A percentile compares a stretch with the other conserved stretches of the same genome.
Evolutionary conservation across 2,888 invertebrate species (phyloP).

Genomic region (Cheilosia variabilis): DNA sequence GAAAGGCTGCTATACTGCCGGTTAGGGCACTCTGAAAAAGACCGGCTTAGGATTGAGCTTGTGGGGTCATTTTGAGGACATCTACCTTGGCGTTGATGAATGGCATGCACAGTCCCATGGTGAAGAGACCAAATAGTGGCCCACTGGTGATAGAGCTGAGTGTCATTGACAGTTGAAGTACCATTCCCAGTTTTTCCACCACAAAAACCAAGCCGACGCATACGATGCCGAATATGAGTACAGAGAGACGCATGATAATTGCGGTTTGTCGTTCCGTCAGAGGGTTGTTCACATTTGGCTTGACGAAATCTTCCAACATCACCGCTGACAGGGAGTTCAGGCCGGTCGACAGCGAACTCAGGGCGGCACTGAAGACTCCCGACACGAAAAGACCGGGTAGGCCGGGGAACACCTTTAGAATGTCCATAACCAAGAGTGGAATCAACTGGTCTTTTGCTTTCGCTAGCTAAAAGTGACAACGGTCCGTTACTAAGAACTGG

Average conservation of each 20-base stretch:
- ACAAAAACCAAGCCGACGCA: constrained; percentile 88
- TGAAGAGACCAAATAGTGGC: constrained; percentile 88
- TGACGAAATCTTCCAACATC: constrained; percentile 90
- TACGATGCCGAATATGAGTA: constrained; percentile 87
- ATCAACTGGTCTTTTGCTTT: constrained; percentile 91
- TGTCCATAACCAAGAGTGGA: constrained; percentile 94
- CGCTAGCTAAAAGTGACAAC: constrained; percentile 85
- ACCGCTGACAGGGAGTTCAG: constrained; percentile 92
- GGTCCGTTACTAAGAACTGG: not conserved
- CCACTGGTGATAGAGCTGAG: constrained; percentile 88
- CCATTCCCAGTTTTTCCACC: constrained; percentile 89
- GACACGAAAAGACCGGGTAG: constrained; percentile 94
- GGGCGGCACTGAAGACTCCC: constrained; percentile 94
- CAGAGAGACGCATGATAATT: constrained; percentile 88
- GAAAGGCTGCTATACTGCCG: constrained; percentile 87
- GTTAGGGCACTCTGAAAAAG: constrained; percentile 87
- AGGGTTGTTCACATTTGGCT: constrained; percentile 86
- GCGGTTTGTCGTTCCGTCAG: constrained; percentile 85
- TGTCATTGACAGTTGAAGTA: constrained; percentile 87
- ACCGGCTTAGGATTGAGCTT: not conserved
- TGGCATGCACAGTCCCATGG: constrained; percentile 87
- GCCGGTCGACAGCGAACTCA: constrained; percentile 92
- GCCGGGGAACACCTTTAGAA: constrained; percentile 90
- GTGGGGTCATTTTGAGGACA: not conserved
- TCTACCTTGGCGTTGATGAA: constrained; percentile 87